Conservation (phyloP, 2,797 vertebrate species). For the Acridotheres tristis region DNA sequence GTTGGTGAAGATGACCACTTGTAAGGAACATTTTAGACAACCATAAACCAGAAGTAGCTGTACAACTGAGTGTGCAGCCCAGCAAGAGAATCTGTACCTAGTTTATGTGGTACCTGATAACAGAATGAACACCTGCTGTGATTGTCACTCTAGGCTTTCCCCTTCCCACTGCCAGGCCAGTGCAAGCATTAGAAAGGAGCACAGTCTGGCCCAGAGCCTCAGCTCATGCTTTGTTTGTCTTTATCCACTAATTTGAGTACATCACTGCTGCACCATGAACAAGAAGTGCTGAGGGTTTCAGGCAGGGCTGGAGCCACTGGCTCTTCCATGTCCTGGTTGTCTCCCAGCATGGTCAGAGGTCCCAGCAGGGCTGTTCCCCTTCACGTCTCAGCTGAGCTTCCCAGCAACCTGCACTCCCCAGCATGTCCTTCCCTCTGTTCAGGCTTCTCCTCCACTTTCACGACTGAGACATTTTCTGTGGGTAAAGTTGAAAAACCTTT, state of each 20-base stretch:
- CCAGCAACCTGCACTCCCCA: not conserved
- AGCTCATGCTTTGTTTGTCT: accelerated
- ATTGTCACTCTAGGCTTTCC: not conserved
- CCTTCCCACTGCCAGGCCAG: not conserved
- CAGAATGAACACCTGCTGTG: accelerated
- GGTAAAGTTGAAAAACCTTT: not conserved
- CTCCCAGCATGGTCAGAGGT: not conserved
- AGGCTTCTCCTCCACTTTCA: not conserved
- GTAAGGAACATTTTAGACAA: not conserved
- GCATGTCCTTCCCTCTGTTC: not conserved
- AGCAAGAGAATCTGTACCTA: not conserved
- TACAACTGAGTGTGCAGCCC: not conserved
- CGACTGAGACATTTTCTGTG: not conserved
- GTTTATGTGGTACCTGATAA: not conserved
- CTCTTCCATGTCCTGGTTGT: not conserved
- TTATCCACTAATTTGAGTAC: not conserved
- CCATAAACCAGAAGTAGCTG: not conserved
- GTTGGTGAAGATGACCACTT: not conserved
- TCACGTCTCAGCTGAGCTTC: not conserved
- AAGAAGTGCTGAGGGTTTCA: not conserved
- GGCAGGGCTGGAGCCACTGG: not conserved
- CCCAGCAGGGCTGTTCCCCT: not conserved
- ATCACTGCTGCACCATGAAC: accelerated
- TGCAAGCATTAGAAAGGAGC: not conserved
- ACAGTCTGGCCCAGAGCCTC: not conserved